Evolutionary conservation across 1,140 invertebrate species (phyloP), one percentile per base, ranked within the genome.

Genomic region (Plodia interpunctella): DNA sequence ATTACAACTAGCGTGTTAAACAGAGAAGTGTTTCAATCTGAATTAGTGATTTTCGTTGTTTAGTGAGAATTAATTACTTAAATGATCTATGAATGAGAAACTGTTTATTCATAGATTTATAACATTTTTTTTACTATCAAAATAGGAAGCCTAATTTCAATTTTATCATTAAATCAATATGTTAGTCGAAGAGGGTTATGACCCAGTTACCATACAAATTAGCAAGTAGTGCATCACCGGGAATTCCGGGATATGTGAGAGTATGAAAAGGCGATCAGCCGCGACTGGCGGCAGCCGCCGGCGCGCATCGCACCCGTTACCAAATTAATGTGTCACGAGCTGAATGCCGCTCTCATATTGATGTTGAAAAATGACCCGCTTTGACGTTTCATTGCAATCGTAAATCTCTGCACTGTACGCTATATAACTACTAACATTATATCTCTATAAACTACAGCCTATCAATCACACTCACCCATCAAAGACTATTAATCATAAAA

Each of bases 271-370:
- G 58, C 66, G 63, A 70, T 72, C 69, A 67, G 52, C 19, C 51
- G 32, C 4, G 32, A 60, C 49, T 32, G 19, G 35, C 28, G 49
- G 57, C 28, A 1, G 57, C 38, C 54, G 25, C 57, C 38, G 30
- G 30, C 30, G 3, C 11, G 30, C 21, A 3, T 49, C 62, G 59
- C 72, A 72, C 67, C 64, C 62, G 72, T 66, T 69, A 68, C 70
- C 70, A 70, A 72, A 74, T 72, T 72, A 72, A 74, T 72, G 65
- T 74, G 74, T 77, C 72, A 74, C 68, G 64, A 70, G 70, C 68
- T 62, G 65, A 69, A 70, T 65, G 63, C 66, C 59, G 68, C 59
- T 63, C 28, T 63, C 62, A 69, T 74, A 70, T 67, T 65, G 64
- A 69, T 74, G 68, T 67, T 72, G 75, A 74, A 70, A 71, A 74